Base-by-base conservation (phyloP, 2,797 vertebrate genomes). In the Cuniculus paca region DNA sequence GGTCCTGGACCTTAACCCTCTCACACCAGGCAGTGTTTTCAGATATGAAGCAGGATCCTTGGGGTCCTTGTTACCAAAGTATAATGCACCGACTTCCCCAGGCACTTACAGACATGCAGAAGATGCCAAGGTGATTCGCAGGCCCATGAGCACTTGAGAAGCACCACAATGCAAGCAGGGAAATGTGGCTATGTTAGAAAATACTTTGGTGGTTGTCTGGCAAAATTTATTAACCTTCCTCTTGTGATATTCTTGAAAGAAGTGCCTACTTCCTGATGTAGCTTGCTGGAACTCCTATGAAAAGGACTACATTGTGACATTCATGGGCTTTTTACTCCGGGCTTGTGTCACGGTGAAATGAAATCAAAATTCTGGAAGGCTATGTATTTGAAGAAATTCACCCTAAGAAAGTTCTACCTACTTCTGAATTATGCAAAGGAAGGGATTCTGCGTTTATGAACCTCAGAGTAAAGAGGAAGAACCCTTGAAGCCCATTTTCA, bases 361-460 rank as follows among this genome's bases (percentile, higher is more conserved):
- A 91, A 95, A 60, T 72, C 36, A 77, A 95, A 88, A 94, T 86
- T 87, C 86, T 93, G 54, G 36, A 28, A 90, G 75, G 39, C 8
- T 94, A 24, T 16, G 4, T 56, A 65, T 93, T 86, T 93, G 39
- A 84, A 42, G 52, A 91, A 92, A 90, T 68, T 74, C 8, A 86
- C 42, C 79, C 20, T 28, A 65, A 50, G 61, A 28, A 45, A 70
- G 12, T 88, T 97, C 56, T 83, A 34, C 61, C 79, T 85, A 78
- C 56, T 84, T 96, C 13, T 85, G 54, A 90, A 75, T 87, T 60
- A 80, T 56, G 95, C 74, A 81, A 87, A 72, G 78, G 58, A 96
- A 88, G 48, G 13, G 24, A 89, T 87, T 84, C 77, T 70, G 34
- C 20, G 65, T 78, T 89, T 92, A 77, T 63, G 86, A 96, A 42